Evolutionary conservation across 2,113 vertebrate genomes (phyloP).

Genomic region (Calyptommatus sinebrachiatus): DNA sequence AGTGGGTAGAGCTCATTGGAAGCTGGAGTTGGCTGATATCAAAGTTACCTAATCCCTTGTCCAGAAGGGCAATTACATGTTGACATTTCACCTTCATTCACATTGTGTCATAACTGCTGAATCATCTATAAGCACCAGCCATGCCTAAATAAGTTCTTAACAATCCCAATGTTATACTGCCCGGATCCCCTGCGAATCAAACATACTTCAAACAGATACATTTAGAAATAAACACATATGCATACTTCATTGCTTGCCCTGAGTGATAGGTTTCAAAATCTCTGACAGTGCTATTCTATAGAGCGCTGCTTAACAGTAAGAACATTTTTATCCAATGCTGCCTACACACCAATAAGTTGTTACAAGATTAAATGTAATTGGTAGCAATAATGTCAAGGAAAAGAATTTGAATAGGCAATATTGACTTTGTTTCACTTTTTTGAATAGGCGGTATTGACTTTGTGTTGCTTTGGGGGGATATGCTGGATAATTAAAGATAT

Average conservation of each 20-base stretch:
- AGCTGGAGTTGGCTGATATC: no score
- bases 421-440: slow-evolving; percentile 38
- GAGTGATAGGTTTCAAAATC: slow-evolving; percentile 36
- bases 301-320: no score
- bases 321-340: no score
- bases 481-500: slow-evolving; percentile 46
- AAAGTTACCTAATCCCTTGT: no score
- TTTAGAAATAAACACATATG: slow-evolving; percentile 7
- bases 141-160: slow-evolving; percentile 22
- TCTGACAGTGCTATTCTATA: background rate
- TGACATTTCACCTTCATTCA: background rate
- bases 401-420: slow-evolving; percentile 49
- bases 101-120: background rate
- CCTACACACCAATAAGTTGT: no score
- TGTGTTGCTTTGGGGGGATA: slow-evolving; percentile 41
- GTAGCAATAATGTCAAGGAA: slow-evolving; percentile 31
- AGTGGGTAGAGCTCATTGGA: no score
- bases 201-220: background rate
- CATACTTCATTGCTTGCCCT: slow-evolving; percentile 3
- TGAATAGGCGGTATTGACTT: slow-evolving; percentile 46
- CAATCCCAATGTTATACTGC: slow-evolving; percentile 6
- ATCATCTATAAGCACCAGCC: slow-evolving; percentile 9
- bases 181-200: slow-evolving; percentile 27
- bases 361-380: no score
- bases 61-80: slow-evolving; percentile 1